phyloP scores from a whole-genome alignment of 2,888 invertebrate species.

The Lasiommata megera region DNA sequence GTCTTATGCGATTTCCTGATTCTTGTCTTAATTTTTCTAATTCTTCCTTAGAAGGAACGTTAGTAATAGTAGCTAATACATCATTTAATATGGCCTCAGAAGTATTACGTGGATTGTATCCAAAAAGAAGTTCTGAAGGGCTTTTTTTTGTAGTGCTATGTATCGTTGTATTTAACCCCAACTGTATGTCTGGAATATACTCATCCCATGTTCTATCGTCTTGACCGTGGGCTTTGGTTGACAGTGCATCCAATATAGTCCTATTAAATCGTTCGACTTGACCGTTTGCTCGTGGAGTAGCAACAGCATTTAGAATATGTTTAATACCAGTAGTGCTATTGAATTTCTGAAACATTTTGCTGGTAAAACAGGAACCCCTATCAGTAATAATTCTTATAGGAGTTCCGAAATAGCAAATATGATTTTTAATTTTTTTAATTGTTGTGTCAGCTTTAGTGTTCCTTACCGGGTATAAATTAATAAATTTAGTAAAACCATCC shows the following conservation, averaged over 20 bases:
- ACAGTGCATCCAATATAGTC: slow-evolving; percentile 27
- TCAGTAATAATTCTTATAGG: slow-evolving; percentile 28
- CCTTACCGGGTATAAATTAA: background rate
- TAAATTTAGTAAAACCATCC: slow-evolving; percentile 11
- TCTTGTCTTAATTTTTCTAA: too few relatives aligned
- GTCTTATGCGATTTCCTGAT: too few relatives aligned
- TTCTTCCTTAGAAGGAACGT: too few relatives aligned
- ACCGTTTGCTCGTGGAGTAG: slow-evolving; percentile 36
- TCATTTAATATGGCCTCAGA: too few relatives aligned
- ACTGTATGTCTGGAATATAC: slow-evolving; percentile 21
- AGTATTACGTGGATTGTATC: too few relatives aligned
- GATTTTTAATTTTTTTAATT: background rate
- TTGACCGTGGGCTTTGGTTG: slow-evolving; percentile 12
- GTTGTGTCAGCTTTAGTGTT: background rate
- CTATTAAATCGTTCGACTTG: slow-evolving; percentile 34
- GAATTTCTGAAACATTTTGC: slow-evolving; percentile 27
- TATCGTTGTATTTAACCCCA: slow-evolving; percentile 26
- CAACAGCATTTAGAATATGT: slow-evolving; percentile 34
- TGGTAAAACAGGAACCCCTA: slow-evolving; percentile 29
- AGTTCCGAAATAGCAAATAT: slow-evolving; percentile 2
- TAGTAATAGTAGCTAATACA: too few relatives aligned
- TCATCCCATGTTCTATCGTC: slow-evolving; percentile 24
- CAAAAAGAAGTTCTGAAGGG: too few relatives aligned
- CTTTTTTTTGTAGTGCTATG: slow-evolving; percentile 9
- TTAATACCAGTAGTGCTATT: slow-evolving; percentile 17